Percentiles rank a stretch among this genome's conserved stretches.
These are phyloP conservation scores for Biston stratarius DNA, from an alignment of 2,888 invertebrate genomes.

Conservation along the genomic window DNA sequence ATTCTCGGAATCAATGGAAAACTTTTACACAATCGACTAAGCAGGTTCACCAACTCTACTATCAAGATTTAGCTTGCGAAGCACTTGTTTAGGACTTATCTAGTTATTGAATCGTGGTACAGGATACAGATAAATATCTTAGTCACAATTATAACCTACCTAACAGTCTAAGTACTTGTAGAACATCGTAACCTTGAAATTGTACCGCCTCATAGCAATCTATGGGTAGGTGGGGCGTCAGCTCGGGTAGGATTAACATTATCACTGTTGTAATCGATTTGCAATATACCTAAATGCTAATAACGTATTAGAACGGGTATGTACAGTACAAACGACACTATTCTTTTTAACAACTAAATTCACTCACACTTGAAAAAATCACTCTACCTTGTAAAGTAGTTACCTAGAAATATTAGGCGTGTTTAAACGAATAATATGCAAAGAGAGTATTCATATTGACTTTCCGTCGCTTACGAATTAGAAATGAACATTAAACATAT, in stretches of 20 bases:
- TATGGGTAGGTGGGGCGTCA: constrained; percentile 9
- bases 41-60: constrained; percentile 9
- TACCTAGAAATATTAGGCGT: neutral
- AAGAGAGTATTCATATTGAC: neutral
- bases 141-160: neutral
- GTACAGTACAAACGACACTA: neutral
- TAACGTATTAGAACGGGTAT: neutral
- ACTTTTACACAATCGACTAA: constrained; percentile 26
- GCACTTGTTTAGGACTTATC: constrained; percentile 2
- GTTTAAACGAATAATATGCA: too few relatives aligned
- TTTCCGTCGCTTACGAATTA: neutral
- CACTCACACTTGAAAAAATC: constrained; percentile 7
- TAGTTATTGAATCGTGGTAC: neutral
- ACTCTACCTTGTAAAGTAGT: neutral
- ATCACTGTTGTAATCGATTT: too few relatives aligned
- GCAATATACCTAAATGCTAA: neutral
- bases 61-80: constrained; percentile 3
- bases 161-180: constrained; percentile 1
- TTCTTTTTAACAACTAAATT: too few relatives aligned
- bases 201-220: constrained; percentile 11
- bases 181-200: constrained; percentile 27
- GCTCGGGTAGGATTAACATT: constrained; percentile 1
- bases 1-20: constrained; percentile 36
- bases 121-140: neutral
- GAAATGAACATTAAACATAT: neutral